phyloP scores from a whole-genome alignment of 1,140 invertebrate genomes.

The Saccostrea cuccullata region DNA sequence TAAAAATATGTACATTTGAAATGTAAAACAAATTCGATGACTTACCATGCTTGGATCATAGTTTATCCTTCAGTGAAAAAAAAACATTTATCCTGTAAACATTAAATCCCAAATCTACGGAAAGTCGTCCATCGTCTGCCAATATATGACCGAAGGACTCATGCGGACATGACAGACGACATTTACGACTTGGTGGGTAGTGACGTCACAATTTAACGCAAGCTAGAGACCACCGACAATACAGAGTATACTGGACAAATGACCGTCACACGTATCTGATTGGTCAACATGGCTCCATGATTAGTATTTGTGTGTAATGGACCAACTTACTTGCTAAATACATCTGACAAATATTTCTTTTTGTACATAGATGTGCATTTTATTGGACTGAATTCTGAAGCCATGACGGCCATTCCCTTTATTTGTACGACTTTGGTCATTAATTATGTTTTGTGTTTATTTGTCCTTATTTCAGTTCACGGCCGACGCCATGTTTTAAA shows the following conservation, averaged over 20 bases:
- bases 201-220: conserved; percentile 9
- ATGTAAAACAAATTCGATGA: not conserved
- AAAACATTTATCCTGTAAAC: not conserved
- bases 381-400: not conserved
- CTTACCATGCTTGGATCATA: not conserved
- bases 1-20: not conserved
- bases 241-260: too few relatives aligned
- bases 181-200: not conserved
- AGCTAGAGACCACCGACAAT: not conserved
- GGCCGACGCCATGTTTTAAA: too few relatives aligned
- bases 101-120: not conserved
- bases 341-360: too few relatives aligned
- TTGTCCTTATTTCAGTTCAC: too few relatives aligned
- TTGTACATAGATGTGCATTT: not conserved
- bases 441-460: not conserved
- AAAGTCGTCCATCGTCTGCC: not conserved
- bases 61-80: not conserved
- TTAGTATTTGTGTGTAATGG: not conserved
- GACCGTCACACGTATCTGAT: not conserved
- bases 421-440: not conserved
- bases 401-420: not conserved
- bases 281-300: not conserved
- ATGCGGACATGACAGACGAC: conserved; percentile 8
- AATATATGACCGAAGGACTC: conserved; percentile 1
- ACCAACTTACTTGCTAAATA: too few relatives aligned